Evolutionary conservation across 2,113 vertebrate genomes (phyloP).

Genomic region (Vicugna pacos): DNA sequence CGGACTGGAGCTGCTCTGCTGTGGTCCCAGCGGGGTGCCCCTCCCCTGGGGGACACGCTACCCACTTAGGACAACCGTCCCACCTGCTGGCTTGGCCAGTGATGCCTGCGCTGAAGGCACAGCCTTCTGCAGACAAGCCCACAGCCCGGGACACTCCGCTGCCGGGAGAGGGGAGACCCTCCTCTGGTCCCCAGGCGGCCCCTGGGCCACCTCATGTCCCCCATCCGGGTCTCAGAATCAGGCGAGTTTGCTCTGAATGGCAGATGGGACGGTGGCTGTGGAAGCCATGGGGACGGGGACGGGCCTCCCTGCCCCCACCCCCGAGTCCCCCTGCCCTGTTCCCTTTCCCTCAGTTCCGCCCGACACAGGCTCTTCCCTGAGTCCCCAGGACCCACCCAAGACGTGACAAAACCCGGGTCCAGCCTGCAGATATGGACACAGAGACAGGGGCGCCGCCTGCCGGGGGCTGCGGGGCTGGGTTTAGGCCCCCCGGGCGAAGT

Average conservation of each 20-base stretch:
- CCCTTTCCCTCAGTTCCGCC: not conserved
- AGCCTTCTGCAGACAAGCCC: too few relatives aligned
- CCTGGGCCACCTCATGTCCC: not conserved
- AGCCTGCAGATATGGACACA: fast-evolving
- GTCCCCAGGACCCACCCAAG: not conserved
- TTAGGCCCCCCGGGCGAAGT: fast-evolving
- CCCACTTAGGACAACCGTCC: fast-evolving
- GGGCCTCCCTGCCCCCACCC: not conserved
- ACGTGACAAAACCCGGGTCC: fast-evolving
- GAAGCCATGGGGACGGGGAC: too few relatives aligned
- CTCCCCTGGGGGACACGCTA: not conserved
- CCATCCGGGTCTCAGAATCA: not conserved
- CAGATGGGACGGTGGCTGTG: not conserved
- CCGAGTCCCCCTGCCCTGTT: not conserved
- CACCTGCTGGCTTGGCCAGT: fast-evolving
- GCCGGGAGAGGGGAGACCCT: not conserved
- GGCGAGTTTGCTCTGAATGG: not conserved
- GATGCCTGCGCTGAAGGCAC: fast-evolving
- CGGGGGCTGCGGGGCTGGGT: not conserved
- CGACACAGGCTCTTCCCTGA: fast-evolving
- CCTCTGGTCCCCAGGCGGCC: not conserved
- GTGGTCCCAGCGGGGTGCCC: fast-evolving
- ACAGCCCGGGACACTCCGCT: fast-evolving
- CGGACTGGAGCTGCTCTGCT: fast-evolving
- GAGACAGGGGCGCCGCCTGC: not conserved